Percentiles rank a stretch among this genome's conserved stretches.
phyloP scores from a whole-genome alignment of 1,140 invertebrate genomes.

The Wiebesia pumilae region DNA sequence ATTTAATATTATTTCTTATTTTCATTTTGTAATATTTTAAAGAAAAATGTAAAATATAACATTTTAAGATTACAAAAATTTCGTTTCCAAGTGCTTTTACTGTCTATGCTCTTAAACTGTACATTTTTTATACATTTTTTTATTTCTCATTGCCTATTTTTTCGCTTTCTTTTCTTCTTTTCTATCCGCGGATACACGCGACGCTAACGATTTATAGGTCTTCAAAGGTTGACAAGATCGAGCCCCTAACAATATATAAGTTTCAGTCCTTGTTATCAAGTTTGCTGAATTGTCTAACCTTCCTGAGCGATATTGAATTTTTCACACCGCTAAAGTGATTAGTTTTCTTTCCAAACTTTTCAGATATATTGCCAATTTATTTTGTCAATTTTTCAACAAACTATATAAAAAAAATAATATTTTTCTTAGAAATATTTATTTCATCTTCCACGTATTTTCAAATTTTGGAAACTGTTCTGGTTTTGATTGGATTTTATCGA shows the following conservation, averaged over 20 bases:
- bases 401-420: no score
- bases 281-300: conserved; percentile 27
- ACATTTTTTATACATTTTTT: no score
- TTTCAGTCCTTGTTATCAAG: conserved; percentile 38
- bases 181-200: conserved; percentile 13
- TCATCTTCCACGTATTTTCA: no score
- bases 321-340: conserved; percentile 17
- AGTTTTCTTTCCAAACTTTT: conserved; percentile 4
- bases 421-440: no score
- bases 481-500: no score
- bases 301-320: conserved; percentile 30
- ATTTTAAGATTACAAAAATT: no score
- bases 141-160: not conserved
- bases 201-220: conserved; percentile 41
- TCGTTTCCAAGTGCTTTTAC: no score
- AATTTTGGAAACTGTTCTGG: no score
- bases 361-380: not conserved
- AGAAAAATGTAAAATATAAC: no score
- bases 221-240: conserved; percentile 41
- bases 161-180: not conserved
- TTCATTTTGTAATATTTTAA: no score
- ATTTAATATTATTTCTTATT: no score
- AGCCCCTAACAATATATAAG: conserved; percentile 46
- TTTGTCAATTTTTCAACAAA: not conserved
- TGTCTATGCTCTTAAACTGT: no score